phyloP scores from a whole-genome alignment of 1,140 invertebrate species.

The Drosophila kohkoa region DNA sequence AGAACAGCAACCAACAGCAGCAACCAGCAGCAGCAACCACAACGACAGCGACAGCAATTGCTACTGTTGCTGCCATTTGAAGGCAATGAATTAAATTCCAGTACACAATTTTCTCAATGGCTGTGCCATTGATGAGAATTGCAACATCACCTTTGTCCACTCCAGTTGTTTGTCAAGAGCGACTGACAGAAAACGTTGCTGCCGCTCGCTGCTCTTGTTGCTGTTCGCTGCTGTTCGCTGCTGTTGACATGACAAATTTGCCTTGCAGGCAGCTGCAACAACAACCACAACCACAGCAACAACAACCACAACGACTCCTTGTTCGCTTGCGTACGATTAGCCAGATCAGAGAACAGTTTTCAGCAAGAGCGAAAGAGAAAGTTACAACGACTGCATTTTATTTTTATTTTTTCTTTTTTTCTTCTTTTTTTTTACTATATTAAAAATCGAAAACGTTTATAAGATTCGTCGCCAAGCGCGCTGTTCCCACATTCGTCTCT shows the following conservation, averaged over 20 bases:
- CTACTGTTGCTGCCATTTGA: conserved; percentile 66
- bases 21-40: conserved; percentile 20
- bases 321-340: background rate
- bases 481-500: too few relatives aligned
- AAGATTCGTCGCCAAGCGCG: too few relatives aligned
- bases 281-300: background rate
- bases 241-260: conserved; percentile 71
- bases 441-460: too few relatives aligned
- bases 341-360: background rate
- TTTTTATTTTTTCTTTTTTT: too few relatives aligned
- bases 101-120: conserved; percentile 69
- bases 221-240: too few relatives aligned
- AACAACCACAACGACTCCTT: background rate
- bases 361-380: too few relatives aligned
- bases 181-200: conserved; percentile 53
- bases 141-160: conserved; percentile 66
- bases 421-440: too few relatives aligned
- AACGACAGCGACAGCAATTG: conserved; percentile 41
- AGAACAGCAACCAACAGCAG: conserved; percentile 26
- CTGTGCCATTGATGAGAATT: conserved; percentile 71
- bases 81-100: conserved; percentile 79
- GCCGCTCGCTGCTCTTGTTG: conserved; percentile 28
- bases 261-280: conserved; percentile 24
- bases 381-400: too few relatives aligned
- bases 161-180: conserved; percentile 71